These are phyloP conservation scores for Spilarctia lutea DNA, from an alignment of 2,888 invertebrate species.

Conservation along the genomic window DNA sequence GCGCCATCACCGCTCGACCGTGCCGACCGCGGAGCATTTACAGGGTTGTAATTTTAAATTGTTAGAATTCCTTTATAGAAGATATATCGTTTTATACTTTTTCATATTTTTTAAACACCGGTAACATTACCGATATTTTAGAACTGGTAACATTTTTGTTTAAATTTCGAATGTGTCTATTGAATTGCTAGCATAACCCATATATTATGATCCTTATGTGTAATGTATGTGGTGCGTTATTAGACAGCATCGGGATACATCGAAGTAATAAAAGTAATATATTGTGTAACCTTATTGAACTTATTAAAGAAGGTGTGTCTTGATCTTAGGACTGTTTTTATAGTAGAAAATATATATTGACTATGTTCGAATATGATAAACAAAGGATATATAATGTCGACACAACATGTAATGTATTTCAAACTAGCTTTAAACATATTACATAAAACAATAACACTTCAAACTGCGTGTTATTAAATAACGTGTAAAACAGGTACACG, in stretches of 20 bases:
- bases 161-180: neutral
- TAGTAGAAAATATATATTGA: neutral
- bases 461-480: neutral
- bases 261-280: conserved; percentile 19
- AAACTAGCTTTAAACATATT: neutral
- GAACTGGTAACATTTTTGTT: neutral
- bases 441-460: neutral
- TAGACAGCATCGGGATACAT: conserved; percentile 13
- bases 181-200: conserved; percentile 14
- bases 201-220: conserved; percentile 5
- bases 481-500: neutral
- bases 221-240: conserved; percentile 14
- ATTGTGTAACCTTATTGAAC: conserved; percentile 16
- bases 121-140: too few species aligned
- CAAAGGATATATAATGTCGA: neutral
- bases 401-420: neutral
- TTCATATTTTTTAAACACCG: conserved; percentile 35
- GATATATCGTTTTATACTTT: conserved; percentile 40
- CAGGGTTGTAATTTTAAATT: conserved; percentile 45
- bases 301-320: conserved; percentile 3
- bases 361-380: neutral
- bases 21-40: conserved; percentile 40
- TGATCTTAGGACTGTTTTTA: conserved; percentile 2
- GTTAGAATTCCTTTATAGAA: conserved; percentile 45
- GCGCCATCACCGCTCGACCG: conserved; percentile 44